Base-by-base conservation (phyloP, 1,140 invertebrate genomes). In the Caenorhabditis latens region DNA sequence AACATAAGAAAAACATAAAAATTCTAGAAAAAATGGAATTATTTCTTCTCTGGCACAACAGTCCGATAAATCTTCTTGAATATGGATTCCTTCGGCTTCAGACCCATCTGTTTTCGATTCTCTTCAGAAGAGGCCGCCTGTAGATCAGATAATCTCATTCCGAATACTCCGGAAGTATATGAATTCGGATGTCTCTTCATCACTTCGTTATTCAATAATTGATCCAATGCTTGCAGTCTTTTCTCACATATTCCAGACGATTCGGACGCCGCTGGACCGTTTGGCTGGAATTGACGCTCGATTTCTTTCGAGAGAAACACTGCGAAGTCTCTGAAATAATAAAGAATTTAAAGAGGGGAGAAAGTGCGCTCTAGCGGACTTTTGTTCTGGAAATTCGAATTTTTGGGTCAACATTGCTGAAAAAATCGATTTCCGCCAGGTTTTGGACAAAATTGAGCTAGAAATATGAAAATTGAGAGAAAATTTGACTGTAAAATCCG, bases 131-230 rank as follows among this genome's bases (percentile, higher is more conserved):
- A 61, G 19, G 58, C 83, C n/a, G n/a, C 32, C 24, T 84, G 58
- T 21, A 61, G 46, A 84, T 61, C 55, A 0, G 14, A 43, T 43
- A 63, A 61, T 13, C 55, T 21, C 57, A 86, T 53, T 24, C 86
- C 86, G 42, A 86, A 86, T 42, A 86, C 86, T 14, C 86, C 86
- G 13, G 86, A 86, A 8, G 48, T 83, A 24, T 86, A 86, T 21
- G 53, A 21, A 40, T 83, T 58, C n/a, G 86, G 86, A 48, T 86
- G 42, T 24, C 79, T 65, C 13, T 50, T 50, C 21, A 53, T 43
- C 4, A 85, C 53, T 58, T 85, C 67, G 61, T 85, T 85, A 16
- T 55, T 85, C 8, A 32, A 24, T 19, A 85, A 32, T 14, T 85
- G 63, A 3, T 85, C 84, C 65, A 85, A 24, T 6, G 84, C 84